A percentile compares a stretch with the other conserved stretches of the same genome.
Conservation (phyloP, 2,113 vertebrate genomes). For the Petaurus breviceps region DNA sequence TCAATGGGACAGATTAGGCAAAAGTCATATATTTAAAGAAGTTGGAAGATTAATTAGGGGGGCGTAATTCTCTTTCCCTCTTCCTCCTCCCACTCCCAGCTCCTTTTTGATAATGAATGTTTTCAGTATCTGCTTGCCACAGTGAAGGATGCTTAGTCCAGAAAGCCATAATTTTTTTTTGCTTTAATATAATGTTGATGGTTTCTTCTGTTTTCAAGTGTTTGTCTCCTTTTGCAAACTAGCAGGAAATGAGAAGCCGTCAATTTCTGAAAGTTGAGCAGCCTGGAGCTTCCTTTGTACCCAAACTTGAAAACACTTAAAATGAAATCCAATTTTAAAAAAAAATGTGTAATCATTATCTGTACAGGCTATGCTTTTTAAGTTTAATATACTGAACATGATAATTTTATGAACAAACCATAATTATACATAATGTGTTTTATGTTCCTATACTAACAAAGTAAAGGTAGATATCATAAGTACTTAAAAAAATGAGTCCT, state of each 20-base stretch:
- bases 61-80: neutral
- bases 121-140: neutral
- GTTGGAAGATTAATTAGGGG: neutral
- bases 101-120: neutral
- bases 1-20: neutral
- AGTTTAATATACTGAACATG: neutral
- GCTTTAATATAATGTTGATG: neutral
- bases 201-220: neutral
- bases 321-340: neutral
- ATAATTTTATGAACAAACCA: conserved; percentile 3
- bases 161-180: conserved; percentile 9
- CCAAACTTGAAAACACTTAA: neutral
- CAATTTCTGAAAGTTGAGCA: neutral
- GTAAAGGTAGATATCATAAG: neutral
- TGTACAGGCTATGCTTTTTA: neutral
- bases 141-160: neutral
- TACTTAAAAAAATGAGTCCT: neutral
- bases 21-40: conserved; percentile 22
- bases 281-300: neutral
- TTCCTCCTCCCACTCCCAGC: neutral
- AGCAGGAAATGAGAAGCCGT: neutral
- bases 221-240: neutral
- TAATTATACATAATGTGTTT: neutral
- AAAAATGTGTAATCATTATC: neutral
- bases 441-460: neutral